phyloP scores from a whole-genome alignment of 30 jellyfish, hydroid and myxozoan species.

The Aurelia aurita region DNA sequence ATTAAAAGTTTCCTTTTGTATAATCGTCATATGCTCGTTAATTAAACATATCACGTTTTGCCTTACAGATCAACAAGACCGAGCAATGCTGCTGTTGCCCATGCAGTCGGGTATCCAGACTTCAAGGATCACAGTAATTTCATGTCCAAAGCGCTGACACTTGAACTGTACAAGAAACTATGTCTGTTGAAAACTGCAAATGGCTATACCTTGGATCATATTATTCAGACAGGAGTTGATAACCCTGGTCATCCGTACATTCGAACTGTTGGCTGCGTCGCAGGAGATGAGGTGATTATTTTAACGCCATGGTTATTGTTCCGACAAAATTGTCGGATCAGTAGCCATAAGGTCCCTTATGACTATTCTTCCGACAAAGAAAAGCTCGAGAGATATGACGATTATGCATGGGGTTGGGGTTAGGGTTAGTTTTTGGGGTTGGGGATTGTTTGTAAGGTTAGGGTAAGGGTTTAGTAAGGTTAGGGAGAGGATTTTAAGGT shows the following conservation, averaged over 20 bases:
- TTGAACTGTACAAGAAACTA: constrained; percentile 67
- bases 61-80: background rate
- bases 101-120: constrained; percentile 71
- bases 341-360: no score
- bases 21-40: no score
- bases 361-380: no score
- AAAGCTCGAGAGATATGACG: no score
- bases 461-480: no score
- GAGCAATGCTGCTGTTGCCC: background rate
- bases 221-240: constrained; percentile 95
- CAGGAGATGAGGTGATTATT: constrained; percentile 93
- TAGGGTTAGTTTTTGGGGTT: no score
- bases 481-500: no score
- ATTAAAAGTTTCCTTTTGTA: no score
- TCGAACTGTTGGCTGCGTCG: constrained; percentile 90
- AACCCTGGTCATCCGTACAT: constrained; percentile 95
- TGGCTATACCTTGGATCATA: constrained; percentile 89
- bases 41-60: background rate
- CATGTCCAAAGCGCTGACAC: constrained; percentile 88
- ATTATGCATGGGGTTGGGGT: no score
- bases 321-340: no score
- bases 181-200: constrained; percentile 57
- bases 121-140: constrained; percentile 73
- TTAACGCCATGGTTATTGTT: no score
- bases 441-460: no score